A percentile compares a stretch with the other conserved stretches of the same genome.
These are phyloP conservation scores for Propsilocerus akamusi DNA, from an alignment of 1,140 invertebrate genomes.

Conservation along the genomic window DNA sequence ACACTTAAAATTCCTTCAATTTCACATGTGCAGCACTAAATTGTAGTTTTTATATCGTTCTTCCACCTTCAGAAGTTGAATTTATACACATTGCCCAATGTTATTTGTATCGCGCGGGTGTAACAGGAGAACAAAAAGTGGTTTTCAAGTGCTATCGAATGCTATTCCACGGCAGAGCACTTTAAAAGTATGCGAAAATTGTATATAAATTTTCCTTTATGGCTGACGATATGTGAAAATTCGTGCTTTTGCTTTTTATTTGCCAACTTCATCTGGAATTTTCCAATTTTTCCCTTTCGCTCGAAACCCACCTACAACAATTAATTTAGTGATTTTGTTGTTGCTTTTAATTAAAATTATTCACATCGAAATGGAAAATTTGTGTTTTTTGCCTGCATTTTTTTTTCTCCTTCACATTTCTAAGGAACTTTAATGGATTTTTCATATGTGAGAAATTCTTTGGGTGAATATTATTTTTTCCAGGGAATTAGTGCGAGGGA, in stretches of 20 bases:
- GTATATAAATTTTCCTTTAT: conserved; percentile 2
- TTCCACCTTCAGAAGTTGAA: background rate
- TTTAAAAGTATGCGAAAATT: background rate
- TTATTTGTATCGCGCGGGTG: too few species aligned
- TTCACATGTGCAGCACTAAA: background rate
- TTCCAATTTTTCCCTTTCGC: background rate
- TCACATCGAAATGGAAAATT: conserved; percentile 1
- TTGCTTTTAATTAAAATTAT: conserved; percentile 2
- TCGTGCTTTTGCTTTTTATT: background rate
- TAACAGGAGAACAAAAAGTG: background rate
- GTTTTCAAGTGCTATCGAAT: background rate
- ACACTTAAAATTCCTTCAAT: conserved; percentile 2
- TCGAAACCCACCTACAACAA: background rate
- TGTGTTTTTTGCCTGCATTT: background rate
- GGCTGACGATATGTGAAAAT: conserved; percentile 1
- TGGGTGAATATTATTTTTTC: background rate
- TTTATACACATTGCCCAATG: background rate
- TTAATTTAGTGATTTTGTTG: conserved; percentile 3
- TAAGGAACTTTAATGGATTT: background rate
- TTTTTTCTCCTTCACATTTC: background rate
- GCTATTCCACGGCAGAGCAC: background rate
- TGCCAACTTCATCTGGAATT: background rate
- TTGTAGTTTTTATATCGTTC: conserved; percentile 2
- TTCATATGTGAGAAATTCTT: background rate
- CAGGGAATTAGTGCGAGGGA: background rate